Base-by-base conservation (phyloP, 2,888 invertebrate species). In the Cryptocephalus moraei region DNA sequence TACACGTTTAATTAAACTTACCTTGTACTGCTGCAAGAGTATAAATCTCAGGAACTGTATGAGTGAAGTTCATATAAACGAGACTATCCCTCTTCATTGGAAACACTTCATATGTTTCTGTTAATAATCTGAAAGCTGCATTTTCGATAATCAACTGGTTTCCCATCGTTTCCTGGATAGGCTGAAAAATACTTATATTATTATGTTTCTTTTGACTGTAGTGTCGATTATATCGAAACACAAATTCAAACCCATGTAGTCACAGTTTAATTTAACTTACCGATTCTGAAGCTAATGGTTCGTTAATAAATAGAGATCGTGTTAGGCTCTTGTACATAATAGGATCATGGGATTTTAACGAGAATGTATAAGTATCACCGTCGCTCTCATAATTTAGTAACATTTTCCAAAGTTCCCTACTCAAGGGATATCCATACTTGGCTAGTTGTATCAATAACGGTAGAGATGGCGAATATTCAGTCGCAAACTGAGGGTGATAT, bases 401-500 rank as follows among this genome's bases (percentile, higher is more conserved):
- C 6, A 22, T 4, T 6, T 22, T 22, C 22, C 22, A 22, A 31
- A 22, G 22, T 22, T 22, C 22, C 22, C 22, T 2, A 22, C 22
- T 22, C 6, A 22, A 22, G 22, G 22, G 50, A 11, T 48, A 46
- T 13, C 39, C 43, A 11, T 34, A 14, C 9, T 45, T 50, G 2
- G 48, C 48, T 2, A 47, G 14, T 44, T 38, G 31, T 8, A 48
- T 39, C 34, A 45, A 46, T 8, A 9, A 12, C 4, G 50, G 48
- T 13, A 50, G 36, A 10, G 48, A 41, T 14, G 11, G n/a, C 2
- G 43, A 39, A 13, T 41, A 39, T 8, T 39, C 50, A 32, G 48
- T 11, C 10, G 43, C 11, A 34, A 50, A 50, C 38, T 48, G 48
- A 8, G 48, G 50, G 8, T 46, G 50, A 8, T 41, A 45, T 33